These are phyloP conservation scores for Tetrapedia diversipes DNA, from an alignment of 2,888 invertebrate genomes.

Conservation along the genomic window DNA sequence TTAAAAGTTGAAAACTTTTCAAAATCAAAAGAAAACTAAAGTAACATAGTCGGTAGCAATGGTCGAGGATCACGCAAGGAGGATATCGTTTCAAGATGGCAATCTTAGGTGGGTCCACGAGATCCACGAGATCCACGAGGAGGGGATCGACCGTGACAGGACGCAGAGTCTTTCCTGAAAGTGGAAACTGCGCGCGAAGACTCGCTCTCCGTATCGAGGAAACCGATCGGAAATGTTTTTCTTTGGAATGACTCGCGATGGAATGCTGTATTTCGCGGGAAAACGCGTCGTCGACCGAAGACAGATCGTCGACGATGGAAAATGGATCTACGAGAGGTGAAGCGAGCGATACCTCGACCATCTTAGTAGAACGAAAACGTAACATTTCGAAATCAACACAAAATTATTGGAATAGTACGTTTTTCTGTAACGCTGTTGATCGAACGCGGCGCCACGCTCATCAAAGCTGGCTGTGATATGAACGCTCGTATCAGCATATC, in stretches of 20 bases:
- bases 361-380: not conserved
- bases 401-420: not conserved
- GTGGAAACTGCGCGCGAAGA: constrained; percentile 35
- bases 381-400: not conserved
- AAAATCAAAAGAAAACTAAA: not conserved
- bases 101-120: constrained; percentile 10
- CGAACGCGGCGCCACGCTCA: constrained; percentile 88
- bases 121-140: constrained; percentile 31
- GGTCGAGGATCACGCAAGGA: not conserved
- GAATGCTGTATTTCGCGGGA: constrained; percentile 10
- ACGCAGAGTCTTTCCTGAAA: constrained; percentile 32
- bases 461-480: constrained; percentile 99
- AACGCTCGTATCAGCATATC: constrained; percentile 86
- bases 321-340: constrained; percentile 2
- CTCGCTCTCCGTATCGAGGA: constrained; percentile 36
- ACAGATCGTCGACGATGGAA: not conserved
- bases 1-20: not conserved
- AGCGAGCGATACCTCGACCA: not conserved
- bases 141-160: constrained; percentile 28
- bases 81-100: not conserved
- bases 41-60: not conserved
- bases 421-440: not conserved
- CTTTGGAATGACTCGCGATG: constrained; percentile 29
- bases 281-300: not conserved
- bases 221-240: constrained; percentile 43